Evolutionary conservation across 2,113 vertebrate species (phyloP).

Genomic region (Aphyosemion australe): DNA sequence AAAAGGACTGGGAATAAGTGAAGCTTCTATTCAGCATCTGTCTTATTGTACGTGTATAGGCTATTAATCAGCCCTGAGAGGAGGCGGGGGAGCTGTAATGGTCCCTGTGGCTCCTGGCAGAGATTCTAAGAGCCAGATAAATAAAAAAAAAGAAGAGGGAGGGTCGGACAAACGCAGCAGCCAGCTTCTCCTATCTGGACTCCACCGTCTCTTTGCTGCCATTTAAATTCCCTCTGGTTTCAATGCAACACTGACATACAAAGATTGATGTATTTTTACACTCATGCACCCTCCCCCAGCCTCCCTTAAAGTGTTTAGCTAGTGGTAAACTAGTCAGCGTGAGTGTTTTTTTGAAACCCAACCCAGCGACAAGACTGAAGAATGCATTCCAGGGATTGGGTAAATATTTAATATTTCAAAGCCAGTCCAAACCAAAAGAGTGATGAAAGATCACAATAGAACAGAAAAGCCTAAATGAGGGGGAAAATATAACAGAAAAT

Average conservation of each 20-base stretch:
- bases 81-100: constrained; percentile 37
- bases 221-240: constrained; percentile 44
- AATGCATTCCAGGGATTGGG: constrained; percentile 51
- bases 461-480: constrained; percentile 54
- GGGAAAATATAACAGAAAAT: constrained; percentile 25
- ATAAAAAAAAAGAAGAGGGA: constrained; percentile 40
- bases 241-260: constrained; percentile 44
- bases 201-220: constrained; percentile 8
- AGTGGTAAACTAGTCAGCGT: constrained; percentile 62
- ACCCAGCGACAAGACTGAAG: constrained; percentile 58
- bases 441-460: constrained; percentile 44
- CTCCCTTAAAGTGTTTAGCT: constrained; percentile 45
- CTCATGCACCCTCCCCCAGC: constrained; percentile 2
- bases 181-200: background rate
- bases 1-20: constrained; percentile 17
- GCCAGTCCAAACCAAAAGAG: constrained; percentile 63
- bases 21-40: constrained; percentile 24
- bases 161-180: constrained; percentile 21
- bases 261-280: constrained; percentile 56
- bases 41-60: constrained; percentile 30
- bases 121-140: constrained; percentile 38
- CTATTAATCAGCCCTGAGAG: constrained; percentile 58
- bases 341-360: constrained; percentile 72
- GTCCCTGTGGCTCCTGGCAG: constrained; percentile 32
- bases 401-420: constrained; percentile 75